phyloP scores from a whole-genome alignment of 92 coral and sea anemone genomes.

The Palythoa grandis region DNA sequence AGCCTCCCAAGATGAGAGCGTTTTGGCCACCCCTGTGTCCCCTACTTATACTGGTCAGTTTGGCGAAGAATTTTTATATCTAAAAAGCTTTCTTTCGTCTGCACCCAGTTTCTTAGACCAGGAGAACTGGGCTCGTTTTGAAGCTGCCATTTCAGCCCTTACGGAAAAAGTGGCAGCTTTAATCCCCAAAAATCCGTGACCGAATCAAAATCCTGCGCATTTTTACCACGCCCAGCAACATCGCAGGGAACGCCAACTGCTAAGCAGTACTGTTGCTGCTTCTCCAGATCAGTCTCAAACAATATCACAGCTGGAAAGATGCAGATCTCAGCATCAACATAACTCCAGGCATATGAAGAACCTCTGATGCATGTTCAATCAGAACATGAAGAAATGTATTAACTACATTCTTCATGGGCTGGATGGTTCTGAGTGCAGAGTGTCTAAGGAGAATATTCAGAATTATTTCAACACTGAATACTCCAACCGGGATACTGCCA shows the following conservation, averaged over 20 bases:
- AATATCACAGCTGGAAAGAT: background rate
- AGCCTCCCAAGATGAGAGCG: too few species aligned
- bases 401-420: too few species aligned
- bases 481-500: background rate
- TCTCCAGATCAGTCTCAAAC: background rate
- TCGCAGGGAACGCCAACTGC: conserved; percentile 3
- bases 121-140: too few species aligned
- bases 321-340: background rate
- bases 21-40: background rate
- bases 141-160: background rate
- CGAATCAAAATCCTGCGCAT: background rate
- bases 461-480: background rate
- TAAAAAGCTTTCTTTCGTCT: background rate
- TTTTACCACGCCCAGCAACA: background rate
- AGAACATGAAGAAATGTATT: too few species aligned
- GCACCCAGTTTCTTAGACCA: background rate
- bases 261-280: too few species aligned
- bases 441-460: background rate
- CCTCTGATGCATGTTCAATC: background rate
- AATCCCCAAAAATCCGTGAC: background rate
- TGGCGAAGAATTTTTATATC: background rate
- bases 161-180: background rate
- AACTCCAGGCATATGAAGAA: conserved; percentile 6
- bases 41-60: background rate
- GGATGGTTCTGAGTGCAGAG: conserved; percentile 4